Evolutionary conservation across 2,888 invertebrate species (phyloP), one percentile per base, ranked within the genome.

Genomic region (Papilio protenor): DNA sequence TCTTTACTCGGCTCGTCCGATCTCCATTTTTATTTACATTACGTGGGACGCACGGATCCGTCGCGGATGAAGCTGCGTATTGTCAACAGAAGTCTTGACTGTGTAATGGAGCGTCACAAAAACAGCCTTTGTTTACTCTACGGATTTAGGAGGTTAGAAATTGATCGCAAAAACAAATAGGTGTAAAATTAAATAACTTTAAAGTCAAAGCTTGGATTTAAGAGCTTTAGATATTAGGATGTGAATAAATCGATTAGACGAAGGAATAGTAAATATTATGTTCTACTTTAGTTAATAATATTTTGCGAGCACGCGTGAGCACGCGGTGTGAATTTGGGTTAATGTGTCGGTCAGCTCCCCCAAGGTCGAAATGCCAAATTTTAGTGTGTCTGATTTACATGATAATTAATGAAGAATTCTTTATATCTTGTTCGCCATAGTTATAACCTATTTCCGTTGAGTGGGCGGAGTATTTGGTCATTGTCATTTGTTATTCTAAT

Each of bases 241-340:
- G 52, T 40, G 40, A 40, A 8, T 40, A 74, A 55, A 40, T 75
- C 1, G 14, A 66, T 33, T 40, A 69, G 12, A 55, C 14, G 40
- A 2, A 33, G 55, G 8, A 21, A 55, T 6, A 69, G 40, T 47
- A 47, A 52, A 61, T 75, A 21, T 76, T 16, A 55, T 79, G 23
- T 66, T 61, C 47, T 71, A 71, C 40, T 76, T 64, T 74, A 27
- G 74, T 72, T 82, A 80, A 82, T 92, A 91, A 94, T 93, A 92
- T 88, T 83, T 83, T 81, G 84, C 79, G 83, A 85, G 89, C 89
- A 91, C 90, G 91, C 90, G 89, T 87, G 85, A 87, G 86, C 93
- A 94, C 92, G 94, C 87, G 84, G 80, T 84, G 82, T 81, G 88
- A 92, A 92, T 89, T 69, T 93, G 87, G 93, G 93, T 91, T 92